These are phyloP conservation scores for Phenacoccus solenopsis DNA, from an alignment of 1,140 invertebrate genomes.

Conservation along the genomic window DNA sequence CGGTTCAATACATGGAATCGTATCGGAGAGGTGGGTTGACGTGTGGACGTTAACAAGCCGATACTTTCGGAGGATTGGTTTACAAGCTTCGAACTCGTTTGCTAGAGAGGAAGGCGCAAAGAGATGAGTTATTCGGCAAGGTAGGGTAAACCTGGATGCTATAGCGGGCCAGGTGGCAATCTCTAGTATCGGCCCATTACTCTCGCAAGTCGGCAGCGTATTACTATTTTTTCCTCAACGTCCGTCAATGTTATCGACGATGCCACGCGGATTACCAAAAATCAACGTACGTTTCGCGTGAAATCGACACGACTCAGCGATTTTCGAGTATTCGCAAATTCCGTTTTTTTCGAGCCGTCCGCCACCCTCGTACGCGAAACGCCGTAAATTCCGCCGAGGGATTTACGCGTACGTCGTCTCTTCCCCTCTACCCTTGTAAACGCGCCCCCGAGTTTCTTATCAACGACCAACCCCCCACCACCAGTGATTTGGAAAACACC, in stretches of 20 bases:
- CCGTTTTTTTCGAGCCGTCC: no score
- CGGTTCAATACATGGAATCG: not conserved
- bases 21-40: not conserved
- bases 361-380: no score
- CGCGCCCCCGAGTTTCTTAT: no score
- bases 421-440: no score
- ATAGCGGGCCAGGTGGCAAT: not conserved
- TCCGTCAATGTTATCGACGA: not conserved
- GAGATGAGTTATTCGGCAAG: not conserved
- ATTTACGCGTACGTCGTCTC: no score
- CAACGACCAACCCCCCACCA: no score
- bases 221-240: not conserved
- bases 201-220: not conserved
- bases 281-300: no score
- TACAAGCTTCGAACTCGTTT: not conserved
- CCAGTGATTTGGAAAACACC: no score
- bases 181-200: slow-evolving; percentile 1
- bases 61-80: slow-evolving; percentile 1
- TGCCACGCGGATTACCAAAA: not conserved
- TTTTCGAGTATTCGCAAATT: no score
- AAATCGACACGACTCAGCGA: no score
- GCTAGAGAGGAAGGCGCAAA: not conserved
- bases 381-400: no score
- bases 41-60: not conserved
- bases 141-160: not conserved